phyloP scores from a whole-genome alignment of 2,888 invertebrate species.

The Athalia cordata region DNA sequence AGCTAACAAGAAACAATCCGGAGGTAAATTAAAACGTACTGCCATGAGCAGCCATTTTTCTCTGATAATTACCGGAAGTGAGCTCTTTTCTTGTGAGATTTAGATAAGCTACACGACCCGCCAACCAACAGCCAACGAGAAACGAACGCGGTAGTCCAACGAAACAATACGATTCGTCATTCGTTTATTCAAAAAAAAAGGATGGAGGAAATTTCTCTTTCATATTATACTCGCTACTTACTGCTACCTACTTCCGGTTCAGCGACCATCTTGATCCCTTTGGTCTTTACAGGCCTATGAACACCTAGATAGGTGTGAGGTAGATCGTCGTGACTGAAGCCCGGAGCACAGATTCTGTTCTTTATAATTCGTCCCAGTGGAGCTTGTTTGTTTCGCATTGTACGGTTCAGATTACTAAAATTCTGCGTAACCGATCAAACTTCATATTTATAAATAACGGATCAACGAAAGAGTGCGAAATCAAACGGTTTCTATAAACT shows the following conservation, averaged over 20 bases:
- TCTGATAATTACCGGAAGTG: constrained; percentile 56
- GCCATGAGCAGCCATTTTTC: constrained; percentile 55
- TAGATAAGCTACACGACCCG: constrained; percentile 60
- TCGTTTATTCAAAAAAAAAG: constrained; percentile 21
- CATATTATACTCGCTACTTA: constrained; percentile 49
- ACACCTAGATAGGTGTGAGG: not conserved
- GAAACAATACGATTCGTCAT: constrained; percentile 31
- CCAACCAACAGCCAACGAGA: constrained; percentile 55
- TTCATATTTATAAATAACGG: not conserved
- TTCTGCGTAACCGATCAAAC: not conserved
- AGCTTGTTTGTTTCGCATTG: not conserved
- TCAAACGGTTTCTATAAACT: not conserved
- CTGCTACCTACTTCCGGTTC: constrained; percentile 61
- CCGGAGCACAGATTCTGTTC: no score
- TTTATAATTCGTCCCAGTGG: no score
- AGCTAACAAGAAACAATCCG: constrained; percentile 26
- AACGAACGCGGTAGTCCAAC: constrained; percentile 4
- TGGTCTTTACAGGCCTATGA: not conserved
- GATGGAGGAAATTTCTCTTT: constrained; percentile 20
- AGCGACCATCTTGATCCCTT: constrained; percentile 57
- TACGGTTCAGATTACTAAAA: not conserved
- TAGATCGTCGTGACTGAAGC: not conserved
- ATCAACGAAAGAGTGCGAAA: not conserved
- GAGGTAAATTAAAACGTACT: constrained; percentile 57
- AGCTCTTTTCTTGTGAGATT: constrained; percentile 62